Evolutionary conservation across 2,888 invertebrate species (phyloP).

Genomic region (Dromius quadrimaculatus): DNA sequence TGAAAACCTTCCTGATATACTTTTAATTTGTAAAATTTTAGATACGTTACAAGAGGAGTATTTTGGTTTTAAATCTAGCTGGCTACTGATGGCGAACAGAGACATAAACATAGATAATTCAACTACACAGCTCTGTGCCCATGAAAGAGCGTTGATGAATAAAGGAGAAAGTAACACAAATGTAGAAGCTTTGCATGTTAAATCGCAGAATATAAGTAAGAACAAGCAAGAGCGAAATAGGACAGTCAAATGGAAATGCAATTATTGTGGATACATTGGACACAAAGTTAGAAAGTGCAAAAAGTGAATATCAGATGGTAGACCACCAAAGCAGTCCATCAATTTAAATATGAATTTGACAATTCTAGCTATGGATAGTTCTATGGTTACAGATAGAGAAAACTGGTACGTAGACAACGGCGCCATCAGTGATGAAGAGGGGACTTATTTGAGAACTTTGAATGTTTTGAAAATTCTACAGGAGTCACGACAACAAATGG

Average conservation of each 20-base stretch:
- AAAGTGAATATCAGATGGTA: slow-evolving; percentile 49
- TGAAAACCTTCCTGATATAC: slow-evolving; percentile 32
- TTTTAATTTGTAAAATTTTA: slow-evolving; percentile 51
- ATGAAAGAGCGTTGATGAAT: slow-evolving; percentile 41
- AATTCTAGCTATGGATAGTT: neutral
- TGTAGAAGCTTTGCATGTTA: slow-evolving; percentile 5
- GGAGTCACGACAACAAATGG: slow-evolving; percentile 30
- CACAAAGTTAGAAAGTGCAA: slow-evolving; percentile 44
- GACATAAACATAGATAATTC: slow-evolving; percentile 42
- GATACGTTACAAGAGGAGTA: slow-evolving; percentile 49
- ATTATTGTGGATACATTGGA: slow-evolving; percentile 33
- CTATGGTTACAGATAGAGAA: neutral
- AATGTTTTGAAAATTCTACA: slow-evolving; percentile 12
- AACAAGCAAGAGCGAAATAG: slow-evolving; percentile 46
- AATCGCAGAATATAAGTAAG: slow-evolving; percentile 15
- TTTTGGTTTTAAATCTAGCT: slow-evolving; percentile 50
- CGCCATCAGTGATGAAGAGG: slow-evolving; percentile 38
- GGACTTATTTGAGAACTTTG: neutral
- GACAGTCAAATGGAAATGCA: too few species aligned
- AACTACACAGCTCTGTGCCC: slow-evolving; percentile 50
- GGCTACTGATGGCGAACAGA: slow-evolving; percentile 42
- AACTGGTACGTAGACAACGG: slow-evolving; percentile 50
- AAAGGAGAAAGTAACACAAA: neutral
- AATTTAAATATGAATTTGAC: too few species aligned
- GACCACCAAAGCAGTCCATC: slow-evolving; percentile 48